Evolutionary conservation across 2,797 vertebrate species (phyloP).

Genomic region (Phrynocephalus guinanensis): DNA sequence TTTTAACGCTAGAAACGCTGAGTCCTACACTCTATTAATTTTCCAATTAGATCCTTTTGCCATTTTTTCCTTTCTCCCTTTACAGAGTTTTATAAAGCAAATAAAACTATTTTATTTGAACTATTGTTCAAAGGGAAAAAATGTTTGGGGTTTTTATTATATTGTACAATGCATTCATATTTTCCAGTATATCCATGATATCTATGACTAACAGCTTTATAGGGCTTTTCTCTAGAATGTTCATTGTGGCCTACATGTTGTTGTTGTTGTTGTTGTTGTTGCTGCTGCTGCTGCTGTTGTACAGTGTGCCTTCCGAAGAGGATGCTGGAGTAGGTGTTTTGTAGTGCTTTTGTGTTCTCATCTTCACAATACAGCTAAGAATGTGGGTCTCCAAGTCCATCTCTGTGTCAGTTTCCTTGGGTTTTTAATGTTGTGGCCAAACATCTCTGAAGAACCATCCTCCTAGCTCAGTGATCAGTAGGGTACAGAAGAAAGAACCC

Average conservation of each 20-base stretch:
- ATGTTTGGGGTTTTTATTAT: background rate
- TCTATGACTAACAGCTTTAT: background rate
- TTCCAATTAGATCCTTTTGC: slow-evolving; percentile 27
- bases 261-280: background rate
- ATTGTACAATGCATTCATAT: too few relatives aligned
- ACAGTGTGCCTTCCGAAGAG: too few relatives aligned
- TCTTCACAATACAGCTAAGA: background rate
- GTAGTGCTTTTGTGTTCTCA: too few relatives aligned
- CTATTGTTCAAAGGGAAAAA: slow-evolving; percentile 38
- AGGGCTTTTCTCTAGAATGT: background rate
- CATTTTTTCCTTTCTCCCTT: background rate
- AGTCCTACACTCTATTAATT: background rate
- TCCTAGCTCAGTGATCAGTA: background rate
- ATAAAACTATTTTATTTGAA: background rate
- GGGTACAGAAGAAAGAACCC: background rate
- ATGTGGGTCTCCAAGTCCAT: background rate
- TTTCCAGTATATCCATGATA: background rate
- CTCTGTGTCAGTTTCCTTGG: background rate
- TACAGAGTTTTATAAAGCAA: slow-evolving; percentile 28
- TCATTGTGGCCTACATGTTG: background rate
- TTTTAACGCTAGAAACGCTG: slow-evolving; percentile 27
- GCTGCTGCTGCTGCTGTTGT: too few relatives aligned
- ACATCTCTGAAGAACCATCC: background rate
- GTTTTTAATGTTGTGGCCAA: background rate
- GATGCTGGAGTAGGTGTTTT: too few relatives aligned